Evolutionary conservation across 2,888 invertebrate species (phyloP).

Genomic region (Netelia virgata): DNA sequence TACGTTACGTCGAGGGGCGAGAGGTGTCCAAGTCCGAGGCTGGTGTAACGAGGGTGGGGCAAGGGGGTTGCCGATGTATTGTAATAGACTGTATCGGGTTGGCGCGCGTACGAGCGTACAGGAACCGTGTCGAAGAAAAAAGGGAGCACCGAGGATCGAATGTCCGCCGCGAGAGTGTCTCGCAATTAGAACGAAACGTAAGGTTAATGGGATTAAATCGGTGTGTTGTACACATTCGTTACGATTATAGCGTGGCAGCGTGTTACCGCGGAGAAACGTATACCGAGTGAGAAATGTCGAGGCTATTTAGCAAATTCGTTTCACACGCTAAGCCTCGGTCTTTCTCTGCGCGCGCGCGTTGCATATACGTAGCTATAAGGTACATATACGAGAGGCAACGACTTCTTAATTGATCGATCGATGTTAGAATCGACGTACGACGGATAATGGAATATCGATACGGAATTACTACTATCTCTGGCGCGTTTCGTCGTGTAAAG

Average conservation of each 20-base stretch:
- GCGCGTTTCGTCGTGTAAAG: not conserved
- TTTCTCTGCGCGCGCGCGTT: conserved; percentile 13
- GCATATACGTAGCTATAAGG: too few species aligned
- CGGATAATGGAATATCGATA: conserved; percentile 29
- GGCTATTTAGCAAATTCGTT: conserved; percentile 65
- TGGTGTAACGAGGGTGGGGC: conserved; percentile 59
- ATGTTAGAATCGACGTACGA: not conserved
- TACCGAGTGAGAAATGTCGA: conserved; percentile 56
- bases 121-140: conserved; percentile 47
- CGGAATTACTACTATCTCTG: conserved; percentile 27
- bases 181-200: conserved; percentile 75
- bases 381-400: conserved; percentile 6
- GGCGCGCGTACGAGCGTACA: conserved; percentile 50
- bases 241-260: conserved; percentile 47
- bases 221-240: conserved; percentile 65
- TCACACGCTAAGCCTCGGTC: conserved; percentile 56
- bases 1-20: conserved; percentile 48
- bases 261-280: conserved; percentile 33
- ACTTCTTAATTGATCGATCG: conserved; percentile 63
- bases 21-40: conserved; percentile 38
- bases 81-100: conserved; percentile 27
- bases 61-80: conserved; percentile 37
- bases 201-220: conserved; percentile 78
- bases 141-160: conserved; percentile 66
- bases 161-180: conserved; percentile 66